Evolutionary conservation across 2,888 invertebrate species (phyloP).

Genomic region (Arctia plantaginis): DNA sequence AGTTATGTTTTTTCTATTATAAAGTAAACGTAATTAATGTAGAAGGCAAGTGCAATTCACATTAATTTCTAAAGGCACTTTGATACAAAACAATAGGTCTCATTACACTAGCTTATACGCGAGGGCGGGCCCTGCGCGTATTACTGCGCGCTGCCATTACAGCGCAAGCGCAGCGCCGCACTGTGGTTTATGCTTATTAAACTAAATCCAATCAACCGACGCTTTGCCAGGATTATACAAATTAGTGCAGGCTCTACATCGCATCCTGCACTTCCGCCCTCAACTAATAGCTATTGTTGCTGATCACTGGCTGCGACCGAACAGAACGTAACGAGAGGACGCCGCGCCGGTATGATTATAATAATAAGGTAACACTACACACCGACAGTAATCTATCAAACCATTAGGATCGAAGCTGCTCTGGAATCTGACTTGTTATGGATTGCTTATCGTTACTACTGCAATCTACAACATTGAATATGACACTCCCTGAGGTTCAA

Average conservation of each 20-base stretch:
- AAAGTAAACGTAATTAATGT: too few relatives aligned
- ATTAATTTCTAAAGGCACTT: slow-evolving; percentile 14
- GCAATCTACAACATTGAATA: not conserved
- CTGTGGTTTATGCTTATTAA: slow-evolving; percentile 81
- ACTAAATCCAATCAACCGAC: slow-evolving; percentile 77
- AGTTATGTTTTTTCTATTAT: too few relatives aligned
- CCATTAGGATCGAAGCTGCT: slow-evolving; percentile 7
- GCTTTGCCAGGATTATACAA: slow-evolving; percentile 48
- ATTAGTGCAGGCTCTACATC: slow-evolving; percentile 40
- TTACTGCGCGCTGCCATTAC: slow-evolving; percentile 35
- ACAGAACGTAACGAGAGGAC: slow-evolving; percentile 15
- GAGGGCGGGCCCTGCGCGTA: slow-evolving; percentile 16
- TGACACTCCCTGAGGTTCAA: not conserved
- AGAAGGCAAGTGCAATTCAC: not conserved
- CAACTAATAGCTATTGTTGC: slow-evolving; percentile 19
- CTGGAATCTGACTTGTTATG: not conserved
- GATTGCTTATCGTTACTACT: not conserved
- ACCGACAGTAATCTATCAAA: slow-evolving; percentile 2
- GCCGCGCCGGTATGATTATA: slow-evolving; percentile 15
- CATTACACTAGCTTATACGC: slow-evolving; percentile 10
- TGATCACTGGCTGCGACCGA: slow-evolving; percentile 20
- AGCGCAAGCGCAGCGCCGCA: slow-evolving; percentile 40
- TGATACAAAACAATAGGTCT: slow-evolving; percentile 15
- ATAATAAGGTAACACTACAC: slow-evolving; percentile 19
- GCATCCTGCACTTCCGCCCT: slow-evolving; percentile 36